A percentile compares a stretch with the other conserved stretches of the same genome.
These are phyloP conservation scores for Ichneumoninae sp. DNA, from an alignment of 2,888 invertebrate species.

Conservation along the genomic window DNA sequence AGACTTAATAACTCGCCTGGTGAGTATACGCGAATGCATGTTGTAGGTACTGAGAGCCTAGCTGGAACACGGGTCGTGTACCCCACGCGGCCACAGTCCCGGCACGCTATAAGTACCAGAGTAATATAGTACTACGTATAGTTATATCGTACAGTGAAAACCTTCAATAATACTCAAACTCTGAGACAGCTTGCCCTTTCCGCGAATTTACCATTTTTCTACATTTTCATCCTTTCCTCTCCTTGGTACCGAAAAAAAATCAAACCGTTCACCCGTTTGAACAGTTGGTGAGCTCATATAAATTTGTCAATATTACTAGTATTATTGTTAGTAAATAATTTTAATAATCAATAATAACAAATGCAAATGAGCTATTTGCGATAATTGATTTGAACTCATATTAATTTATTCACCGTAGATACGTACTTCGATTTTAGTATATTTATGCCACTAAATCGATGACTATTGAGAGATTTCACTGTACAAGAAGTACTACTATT, in stretches of 20 bases:
- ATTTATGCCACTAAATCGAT: neutral
- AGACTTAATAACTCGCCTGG: slow-evolving; percentile 43
- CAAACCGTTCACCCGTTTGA: neutral
- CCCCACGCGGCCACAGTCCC: slow-evolving; percentile 34
- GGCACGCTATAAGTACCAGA: slow-evolving; percentile 16
- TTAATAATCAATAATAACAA: neutral
- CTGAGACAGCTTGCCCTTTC: neutral
- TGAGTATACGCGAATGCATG: slow-evolving; percentile 34
- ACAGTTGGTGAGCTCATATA: neutral
- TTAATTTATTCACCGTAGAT: neutral
- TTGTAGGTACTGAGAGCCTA: neutral
- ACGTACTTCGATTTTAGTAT: neutral
- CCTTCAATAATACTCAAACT: neutral
- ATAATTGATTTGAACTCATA: neutral
- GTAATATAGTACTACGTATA: slow-evolving; percentile 28
- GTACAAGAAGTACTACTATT: neutral
- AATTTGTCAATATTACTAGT: no score
- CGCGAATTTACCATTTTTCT: neutral
- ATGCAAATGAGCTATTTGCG: neutral
- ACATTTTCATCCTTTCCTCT: neutral
- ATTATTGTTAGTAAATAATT: neutral
- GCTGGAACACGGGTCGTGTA: slow-evolving; percentile 48
- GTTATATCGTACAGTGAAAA: slow-evolving; percentile 22
- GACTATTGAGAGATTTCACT: neutral
- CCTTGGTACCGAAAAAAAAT: neutral